These are phyloP conservation scores for Leptopilina drosophilae DNA, from an alignment of 2,888 invertebrate genomes.

Conservation along the genomic window DNA sequence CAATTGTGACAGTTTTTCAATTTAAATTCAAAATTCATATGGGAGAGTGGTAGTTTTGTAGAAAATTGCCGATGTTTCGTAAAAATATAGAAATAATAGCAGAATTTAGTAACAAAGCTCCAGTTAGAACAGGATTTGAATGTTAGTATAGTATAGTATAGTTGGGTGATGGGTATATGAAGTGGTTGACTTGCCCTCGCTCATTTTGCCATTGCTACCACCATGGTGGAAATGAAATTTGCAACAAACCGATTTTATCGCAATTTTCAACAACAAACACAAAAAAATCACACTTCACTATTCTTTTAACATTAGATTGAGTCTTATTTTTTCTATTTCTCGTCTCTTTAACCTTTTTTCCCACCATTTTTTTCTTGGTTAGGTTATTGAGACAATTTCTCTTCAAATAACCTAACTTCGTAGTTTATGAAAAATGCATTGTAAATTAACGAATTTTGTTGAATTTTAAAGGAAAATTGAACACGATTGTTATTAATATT, in stretches of 20 bases:
- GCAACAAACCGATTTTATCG: constrained; percentile 41
- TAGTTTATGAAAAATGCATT: neutral
- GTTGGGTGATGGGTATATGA: constrained; percentile 55
- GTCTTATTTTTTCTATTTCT: neutral
- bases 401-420: constrained; percentile 18
- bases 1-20: neutral
- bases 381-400: neutral
- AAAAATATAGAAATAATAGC: neutral
- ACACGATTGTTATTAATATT: constrained; percentile 9
- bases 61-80: neutral
- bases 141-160: neutral
- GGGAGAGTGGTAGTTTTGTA: neutral
- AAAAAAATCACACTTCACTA: neutral
- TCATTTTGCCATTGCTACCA: constrained; percentile 71
- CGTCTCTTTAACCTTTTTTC: neutral
- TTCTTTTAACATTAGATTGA: neutral
- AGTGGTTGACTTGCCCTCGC: constrained; percentile 70
- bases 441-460: neutral
- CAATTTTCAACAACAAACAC: constrained; percentile 5
- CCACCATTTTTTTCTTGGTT: neutral
- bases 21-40: neutral
- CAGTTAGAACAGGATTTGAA: constrained; percentile 2
- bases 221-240: constrained; percentile 61
- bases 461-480: neutral
- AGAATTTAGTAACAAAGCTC: neutral